Conservation (phyloP, 2,797 vertebrate genomes). For the Lagocephalus sceleratus region DNA sequence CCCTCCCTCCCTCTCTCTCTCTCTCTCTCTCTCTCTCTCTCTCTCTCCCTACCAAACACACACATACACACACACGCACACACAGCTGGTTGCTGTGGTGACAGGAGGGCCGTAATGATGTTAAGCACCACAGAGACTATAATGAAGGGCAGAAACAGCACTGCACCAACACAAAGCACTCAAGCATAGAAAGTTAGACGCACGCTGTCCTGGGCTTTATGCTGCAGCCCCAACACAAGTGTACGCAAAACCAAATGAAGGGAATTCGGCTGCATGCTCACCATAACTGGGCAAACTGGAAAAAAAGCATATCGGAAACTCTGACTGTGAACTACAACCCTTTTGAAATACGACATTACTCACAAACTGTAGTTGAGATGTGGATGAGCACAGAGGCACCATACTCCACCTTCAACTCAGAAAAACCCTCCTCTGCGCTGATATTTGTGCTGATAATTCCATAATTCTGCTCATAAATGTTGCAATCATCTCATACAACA, state of each 20-base stretch:
- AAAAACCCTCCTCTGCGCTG: conserved; percentile 25
- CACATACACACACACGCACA: conserved; percentile 10
- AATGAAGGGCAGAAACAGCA: conserved; percentile 51
- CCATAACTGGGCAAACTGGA: neutral
- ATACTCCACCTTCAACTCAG: neutral
- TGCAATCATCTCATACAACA: too few species aligned
- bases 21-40: conserved; percentile 6
- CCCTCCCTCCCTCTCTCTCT: conserved; percentile 9
- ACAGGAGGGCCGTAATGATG: conserved; percentile 60
- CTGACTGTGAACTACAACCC: too few species aligned
- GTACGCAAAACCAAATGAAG: neutral
- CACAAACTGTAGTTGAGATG: neutral
- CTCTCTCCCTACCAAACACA: neutral
- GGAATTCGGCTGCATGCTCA: neutral
- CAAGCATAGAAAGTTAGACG: conserved; percentile 25
- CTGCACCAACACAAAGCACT: conserved; percentile 36
- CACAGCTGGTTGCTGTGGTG: conserved; percentile 66
- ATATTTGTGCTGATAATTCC: too few species aligned
- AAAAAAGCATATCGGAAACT: conserved; percentile 3
- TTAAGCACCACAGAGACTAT: conserved; percentile 60
- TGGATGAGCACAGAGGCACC: too few species aligned
- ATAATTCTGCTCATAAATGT: too few species aligned
- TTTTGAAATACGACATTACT: too few species aligned
- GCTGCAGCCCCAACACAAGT: conserved; percentile 16
- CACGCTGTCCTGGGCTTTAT: conserved; percentile 5